Evolutionary conservation across 2,113 vertebrate genomes (phyloP).

Genomic region (Sakesphorus luctuosus): DNA sequence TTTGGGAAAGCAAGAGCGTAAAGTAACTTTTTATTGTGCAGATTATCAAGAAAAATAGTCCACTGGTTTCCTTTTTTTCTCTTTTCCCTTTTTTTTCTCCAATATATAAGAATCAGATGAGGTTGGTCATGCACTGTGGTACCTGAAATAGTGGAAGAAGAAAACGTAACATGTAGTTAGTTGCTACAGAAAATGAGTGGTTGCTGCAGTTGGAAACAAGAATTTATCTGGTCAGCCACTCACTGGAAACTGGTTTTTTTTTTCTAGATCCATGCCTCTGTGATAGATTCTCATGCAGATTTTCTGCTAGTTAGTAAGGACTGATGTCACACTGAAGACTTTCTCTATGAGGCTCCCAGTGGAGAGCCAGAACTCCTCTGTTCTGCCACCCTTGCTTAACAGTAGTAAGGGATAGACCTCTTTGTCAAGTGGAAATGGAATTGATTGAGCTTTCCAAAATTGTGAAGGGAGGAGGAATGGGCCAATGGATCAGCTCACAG

Average conservation of each 20-base stretch:
- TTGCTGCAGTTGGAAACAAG: neutral
- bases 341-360: neutral
- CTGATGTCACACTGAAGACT: neutral
- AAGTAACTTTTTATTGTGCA: neutral
- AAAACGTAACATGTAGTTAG: neutral
- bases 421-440: neutral
- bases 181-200: neutral
- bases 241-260: neutral
- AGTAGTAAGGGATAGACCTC: neutral
- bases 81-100: neutral
- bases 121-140: neutral
- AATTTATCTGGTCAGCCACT: neutral
- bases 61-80: neutral
- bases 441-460: neutral
- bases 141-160: neutral
- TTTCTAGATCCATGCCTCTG: neutral
- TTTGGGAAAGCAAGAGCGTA: neutral
- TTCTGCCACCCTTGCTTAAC: neutral
- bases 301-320: neutral
- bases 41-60: neutral
- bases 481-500: neutral
- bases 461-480: neutral
- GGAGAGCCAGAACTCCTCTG: neutral
- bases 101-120: neutral
- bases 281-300: fast-evolving